Evolutionary conservation across 1,140 invertebrate genomes (phyloP), one percentile per base, ranked within the genome.

Genomic region (Euura lappo): DNA sequence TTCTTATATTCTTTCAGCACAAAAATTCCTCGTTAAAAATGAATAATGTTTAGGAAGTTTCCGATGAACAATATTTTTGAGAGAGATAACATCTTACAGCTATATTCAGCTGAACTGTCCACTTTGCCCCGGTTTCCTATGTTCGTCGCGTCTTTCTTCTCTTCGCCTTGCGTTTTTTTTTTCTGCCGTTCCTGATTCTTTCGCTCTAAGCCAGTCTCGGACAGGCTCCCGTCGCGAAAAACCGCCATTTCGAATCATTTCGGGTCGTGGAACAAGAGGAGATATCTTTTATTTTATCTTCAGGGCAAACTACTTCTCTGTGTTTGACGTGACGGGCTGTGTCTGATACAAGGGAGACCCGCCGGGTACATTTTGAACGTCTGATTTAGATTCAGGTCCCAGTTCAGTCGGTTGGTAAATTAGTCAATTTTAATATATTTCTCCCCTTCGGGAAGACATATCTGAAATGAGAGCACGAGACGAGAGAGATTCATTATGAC

Each of bases 401-500:
- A n/a, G 51, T 8, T 60, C 51, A 60, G 51, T 60, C 13, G 13
- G 13, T 60, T n/a, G 51, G 8, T 60, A 60, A 60, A 60, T 60
- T 60, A 60, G 51, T n/a, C 51, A 60, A 60, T 60, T 60, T 60
- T n/a, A 60, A 60, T 60, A 60, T 60, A 60, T n/a, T 60, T 60
- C 51, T 8, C 13, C 8, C 51, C 3, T 6, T 60, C 51, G 3
- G 13, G 13, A 60, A 60, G 6, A 60, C 8, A 60, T 60, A 6
- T 11, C 10, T 3, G 13, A 60, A n/a, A 60, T 60, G 10, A 60
- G 13, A 11, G 51, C 51, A 6, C 10, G 10, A 8, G 51, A 60
- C 10, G 13, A n/a, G n/a, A n/a, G n/a, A n/a, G n/a, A 60, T 60
- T 60, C 10, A 60, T n/a, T n/a, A 60, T n/a, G 51, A 60, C 13